Percentiles rank a stretch among this genome's conserved stretches.
Conservation (phyloP, 2,888 invertebrate species). For the Ectemnius lituratus region DNA sequence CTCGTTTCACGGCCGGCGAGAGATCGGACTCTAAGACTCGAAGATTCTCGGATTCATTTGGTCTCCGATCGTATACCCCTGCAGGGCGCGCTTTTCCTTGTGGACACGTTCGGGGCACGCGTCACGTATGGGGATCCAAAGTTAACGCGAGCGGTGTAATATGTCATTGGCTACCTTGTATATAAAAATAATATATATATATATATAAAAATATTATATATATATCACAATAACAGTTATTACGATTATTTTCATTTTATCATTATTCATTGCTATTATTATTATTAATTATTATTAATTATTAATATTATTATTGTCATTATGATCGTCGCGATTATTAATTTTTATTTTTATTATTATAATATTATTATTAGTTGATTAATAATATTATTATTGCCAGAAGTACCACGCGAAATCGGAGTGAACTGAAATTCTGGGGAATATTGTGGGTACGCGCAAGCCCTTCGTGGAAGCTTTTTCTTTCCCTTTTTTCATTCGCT, state of each 20-base stretch:
- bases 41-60: constrained; percentile 24
- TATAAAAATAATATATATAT: constrained; percentile 48
- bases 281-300: constrained; percentile 18
- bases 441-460: no score
- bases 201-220: constrained; percentile 41
- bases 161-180: constrained; percentile 59
- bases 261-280: constrained; percentile 16
- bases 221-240: constrained; percentile 44
- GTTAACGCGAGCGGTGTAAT: constrained; percentile 51
- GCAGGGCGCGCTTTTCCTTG: constrained; percentile 36
- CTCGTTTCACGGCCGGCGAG: no score
- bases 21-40: constrained; percentile 5
- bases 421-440: no score
- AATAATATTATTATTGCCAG: constrained; percentile 17
- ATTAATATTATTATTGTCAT: constrained; percentile 26
- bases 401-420: no score
- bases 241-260: constrained; percentile 37
- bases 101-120: constrained; percentile 41
- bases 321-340: constrained; percentile 26
- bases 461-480: constrained; percentile 27
- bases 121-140: constrained; percentile 48
- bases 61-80: no score
- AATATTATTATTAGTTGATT: background rate
- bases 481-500: constrained; percentile 38
- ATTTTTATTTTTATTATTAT: constrained; percentile 8